Evolutionary conservation across 2,797 vertebrate genomes (phyloP).

Genomic region (Labeo calbasu): DNA sequence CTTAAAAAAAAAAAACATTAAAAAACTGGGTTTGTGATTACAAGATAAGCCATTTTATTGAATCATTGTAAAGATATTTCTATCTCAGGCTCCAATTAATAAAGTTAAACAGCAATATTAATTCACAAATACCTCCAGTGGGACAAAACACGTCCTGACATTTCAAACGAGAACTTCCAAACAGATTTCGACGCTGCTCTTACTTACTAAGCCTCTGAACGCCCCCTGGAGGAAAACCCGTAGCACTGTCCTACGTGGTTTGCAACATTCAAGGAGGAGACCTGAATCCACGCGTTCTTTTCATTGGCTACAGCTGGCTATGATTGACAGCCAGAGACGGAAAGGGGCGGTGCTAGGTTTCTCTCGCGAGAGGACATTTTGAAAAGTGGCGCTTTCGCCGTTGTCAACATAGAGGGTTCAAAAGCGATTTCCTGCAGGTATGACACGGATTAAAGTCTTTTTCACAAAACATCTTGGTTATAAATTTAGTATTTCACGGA

Average conservation of each 20-base stretch:
- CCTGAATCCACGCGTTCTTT: not conserved
- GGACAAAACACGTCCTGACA: not conserved
- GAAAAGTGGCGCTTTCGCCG: conserved; percentile 73
- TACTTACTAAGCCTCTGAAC: not conserved
- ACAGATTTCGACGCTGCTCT: not conserved
- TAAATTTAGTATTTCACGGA: not conserved
- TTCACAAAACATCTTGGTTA: not conserved
- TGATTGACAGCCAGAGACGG: not conserved
- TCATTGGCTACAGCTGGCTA: not conserved
- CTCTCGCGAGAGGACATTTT: conserved; percentile 71
- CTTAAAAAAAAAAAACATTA: no score
- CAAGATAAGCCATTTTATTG: not conserved
- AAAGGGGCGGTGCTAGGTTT: not conserved
- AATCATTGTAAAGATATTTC: not conserved
- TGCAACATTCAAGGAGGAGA: not conserved
- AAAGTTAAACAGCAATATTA: not conserved
- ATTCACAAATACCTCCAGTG: not conserved
- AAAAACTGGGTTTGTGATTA: not conserved
- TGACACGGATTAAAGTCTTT: not conserved
- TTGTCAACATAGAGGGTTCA: not conserved
- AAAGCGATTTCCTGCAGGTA: not conserved
- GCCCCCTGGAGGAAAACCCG: conserved; percentile 1
- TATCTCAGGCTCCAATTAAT: not conserved
- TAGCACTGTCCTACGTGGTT: not conserved
- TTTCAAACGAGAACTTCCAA: not conserved